phyloP scores from a whole-genome alignment of 1,140 invertebrate genomes.

The Lordiphosa clarofinis region DNA sequence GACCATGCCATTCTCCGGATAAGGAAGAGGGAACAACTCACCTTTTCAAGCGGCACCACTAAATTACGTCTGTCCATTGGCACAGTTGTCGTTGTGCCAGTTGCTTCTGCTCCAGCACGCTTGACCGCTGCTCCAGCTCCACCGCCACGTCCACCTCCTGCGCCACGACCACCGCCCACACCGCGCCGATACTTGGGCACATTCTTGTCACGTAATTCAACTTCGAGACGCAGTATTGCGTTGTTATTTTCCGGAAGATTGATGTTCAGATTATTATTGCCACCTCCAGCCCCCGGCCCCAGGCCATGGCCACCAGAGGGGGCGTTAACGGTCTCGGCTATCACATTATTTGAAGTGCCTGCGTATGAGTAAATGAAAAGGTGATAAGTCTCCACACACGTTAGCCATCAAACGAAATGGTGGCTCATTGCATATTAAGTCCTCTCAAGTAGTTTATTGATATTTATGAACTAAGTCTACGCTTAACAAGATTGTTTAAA shows the following conservation, averaged over 20 bases:
- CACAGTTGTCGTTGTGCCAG: constrained; percentile 23
- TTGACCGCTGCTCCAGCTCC: constrained; percentile 2
- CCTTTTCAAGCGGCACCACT: constrained; percentile 80
- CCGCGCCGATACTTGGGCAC: constrained; percentile 69
- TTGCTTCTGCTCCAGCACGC: constrained; percentile 9
- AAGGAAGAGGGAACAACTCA: constrained; percentile 39
- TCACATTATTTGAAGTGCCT: constrained; percentile 64
- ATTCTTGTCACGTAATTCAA: constrained; percentile 80
- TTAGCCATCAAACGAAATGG: constrained; percentile 29
- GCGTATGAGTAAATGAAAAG: constrained; percentile 56
- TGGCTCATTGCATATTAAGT: constrained; percentile 31
- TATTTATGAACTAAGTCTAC: no score
- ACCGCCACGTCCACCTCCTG: constrained; percentile 28
- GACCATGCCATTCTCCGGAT: constrained; percentile 12
- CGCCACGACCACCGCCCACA: constrained; percentile 28
- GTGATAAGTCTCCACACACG: constrained; percentile 17
- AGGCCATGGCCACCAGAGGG: constrained; percentile 23
- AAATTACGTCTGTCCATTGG: constrained; percentile 64
- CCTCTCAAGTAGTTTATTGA: neutral
- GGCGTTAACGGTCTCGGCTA: constrained; percentile 22
- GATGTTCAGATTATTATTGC: constrained; percentile 79
- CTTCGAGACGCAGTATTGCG: constrained; percentile 79
- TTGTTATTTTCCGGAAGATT: constrained; percentile 78
- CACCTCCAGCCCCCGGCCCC: constrained; percentile 31
- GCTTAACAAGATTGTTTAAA: no score